phyloP scores from a whole-genome alignment of 2,113 vertebrate species.

The Carettochelys insculpta region DNA sequence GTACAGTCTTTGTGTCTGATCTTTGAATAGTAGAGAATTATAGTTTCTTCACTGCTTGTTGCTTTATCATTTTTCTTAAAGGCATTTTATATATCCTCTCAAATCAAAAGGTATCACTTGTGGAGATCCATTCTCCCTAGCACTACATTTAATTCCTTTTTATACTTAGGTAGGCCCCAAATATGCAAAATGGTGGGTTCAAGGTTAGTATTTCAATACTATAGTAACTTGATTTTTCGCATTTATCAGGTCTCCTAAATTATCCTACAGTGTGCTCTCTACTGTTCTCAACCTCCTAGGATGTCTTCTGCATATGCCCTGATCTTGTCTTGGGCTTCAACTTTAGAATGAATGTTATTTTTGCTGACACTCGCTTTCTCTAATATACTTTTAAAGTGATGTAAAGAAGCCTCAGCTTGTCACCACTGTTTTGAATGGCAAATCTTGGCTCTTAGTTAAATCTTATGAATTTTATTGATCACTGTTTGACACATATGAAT shows the following conservation, averaged over 20 bases:
- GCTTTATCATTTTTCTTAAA: not conserved
- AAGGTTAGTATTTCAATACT: not conserved
- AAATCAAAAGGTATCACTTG: not conserved
- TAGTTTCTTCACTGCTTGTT: not conserved
- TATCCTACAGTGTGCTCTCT: not conserved
- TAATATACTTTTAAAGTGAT: not conserved
- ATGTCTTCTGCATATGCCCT: not conserved
- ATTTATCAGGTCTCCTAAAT: not conserved
- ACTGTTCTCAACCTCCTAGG: not conserved
- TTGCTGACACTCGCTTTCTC: not conserved
- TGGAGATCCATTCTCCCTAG: not conserved
- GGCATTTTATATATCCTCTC: not conserved
- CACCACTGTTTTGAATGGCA: not conserved
- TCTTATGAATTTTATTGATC: not conserved
- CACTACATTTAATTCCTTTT: not conserved
- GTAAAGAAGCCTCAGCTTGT: not conserved
- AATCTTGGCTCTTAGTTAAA: not conserved
- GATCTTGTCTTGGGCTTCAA: not conserved
- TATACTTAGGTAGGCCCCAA: not conserved
- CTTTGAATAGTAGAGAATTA: fast-evolving
- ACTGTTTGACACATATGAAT: not conserved
- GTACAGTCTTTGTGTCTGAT: not conserved
- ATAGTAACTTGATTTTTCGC: not conserved
- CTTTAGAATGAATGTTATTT: not conserved
- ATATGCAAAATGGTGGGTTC: not conserved